Conservation (phyloP, 1,140 invertebrate species). For the Physella acuta region DNA sequence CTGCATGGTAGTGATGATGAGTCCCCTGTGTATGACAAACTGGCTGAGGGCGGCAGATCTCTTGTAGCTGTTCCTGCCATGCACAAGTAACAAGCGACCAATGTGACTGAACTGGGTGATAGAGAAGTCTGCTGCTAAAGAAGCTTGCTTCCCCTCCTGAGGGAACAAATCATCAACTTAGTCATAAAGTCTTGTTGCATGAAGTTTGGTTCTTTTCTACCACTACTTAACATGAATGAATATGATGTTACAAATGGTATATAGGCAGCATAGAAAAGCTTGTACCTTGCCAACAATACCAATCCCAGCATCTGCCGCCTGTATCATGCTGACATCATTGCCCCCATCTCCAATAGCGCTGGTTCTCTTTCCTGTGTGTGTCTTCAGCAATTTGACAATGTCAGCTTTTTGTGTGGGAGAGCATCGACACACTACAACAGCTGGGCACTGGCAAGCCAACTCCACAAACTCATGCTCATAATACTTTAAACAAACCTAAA, state of each 20-base stretch:
- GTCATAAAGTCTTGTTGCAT: slow-evolving; percentile 14
- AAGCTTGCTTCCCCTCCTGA: slow-evolving; percentile 90
- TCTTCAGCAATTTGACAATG: slow-evolving; percentile 87
- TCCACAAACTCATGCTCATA: slow-evolving; percentile 96
- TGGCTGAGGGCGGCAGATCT: slow-evolving; percentile 93
- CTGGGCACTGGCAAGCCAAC: slow-evolving; percentile 86
- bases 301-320: slow-evolving; percentile 93
- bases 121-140: slow-evolving; percentile 98
- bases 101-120: slow-evolving; percentile 90
- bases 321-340: slow-evolving; percentile 71
- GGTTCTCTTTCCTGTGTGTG: slow-evolving; percentile 78
- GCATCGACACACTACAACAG: slow-evolving; percentile 92
- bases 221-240: too few species aligned
- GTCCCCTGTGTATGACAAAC: slow-evolving; percentile 97
- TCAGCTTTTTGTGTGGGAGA: slow-evolving; percentile 98
- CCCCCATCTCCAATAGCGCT: slow-evolving; percentile 67
- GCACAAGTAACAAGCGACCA: slow-evolving; percentile 82
- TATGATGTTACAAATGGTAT: too few species aligned
- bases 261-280: too few species aligned
- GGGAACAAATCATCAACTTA: too few species aligned
- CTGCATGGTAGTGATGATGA: slow-evolving; percentile 99
- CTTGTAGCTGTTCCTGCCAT: slow-evolving; percentile 94
- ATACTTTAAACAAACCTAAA: slow-evolving; percentile 79
- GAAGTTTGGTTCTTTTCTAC: too few species aligned
- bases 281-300: slow-evolving; percentile 81